phyloP scores from a whole-genome alignment of 2,797 vertebrate genomes.

The Urocyon cinereoargenteus region DNA sequence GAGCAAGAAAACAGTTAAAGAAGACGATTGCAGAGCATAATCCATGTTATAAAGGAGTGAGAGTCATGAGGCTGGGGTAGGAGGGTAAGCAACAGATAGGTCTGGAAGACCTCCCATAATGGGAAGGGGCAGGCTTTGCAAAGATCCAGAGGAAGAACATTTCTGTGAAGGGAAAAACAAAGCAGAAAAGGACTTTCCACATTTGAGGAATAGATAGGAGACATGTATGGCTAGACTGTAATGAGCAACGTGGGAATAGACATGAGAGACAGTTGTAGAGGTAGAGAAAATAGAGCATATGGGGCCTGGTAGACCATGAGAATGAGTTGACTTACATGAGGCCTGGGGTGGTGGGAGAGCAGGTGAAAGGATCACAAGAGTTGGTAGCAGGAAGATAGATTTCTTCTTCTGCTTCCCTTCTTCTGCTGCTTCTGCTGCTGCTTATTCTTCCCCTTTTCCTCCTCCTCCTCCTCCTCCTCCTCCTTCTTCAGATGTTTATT shows the following conservation, averaged over 20 bases:
- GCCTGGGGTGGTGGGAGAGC: not conserved
- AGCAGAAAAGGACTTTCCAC: not conserved
- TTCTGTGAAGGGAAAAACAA: not conserved
- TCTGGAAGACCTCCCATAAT: not conserved
- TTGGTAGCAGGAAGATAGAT: not conserved
- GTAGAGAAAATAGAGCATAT: no score
- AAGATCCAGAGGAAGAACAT: not conserved
- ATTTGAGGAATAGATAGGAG: not conserved
- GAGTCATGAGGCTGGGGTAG: no score
- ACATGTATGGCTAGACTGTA: not conserved
- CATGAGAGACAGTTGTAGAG: not conserved
- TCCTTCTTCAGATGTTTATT: not conserved
- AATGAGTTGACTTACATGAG: not conserved
- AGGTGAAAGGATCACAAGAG: not conserved
- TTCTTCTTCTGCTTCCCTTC: no score
- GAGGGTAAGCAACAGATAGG: not conserved
- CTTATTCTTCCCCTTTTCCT: no score
- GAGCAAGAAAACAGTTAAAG: not conserved
- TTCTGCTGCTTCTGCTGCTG: no score
- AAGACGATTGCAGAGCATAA: no score
- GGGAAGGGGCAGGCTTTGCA: not conserved
- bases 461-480: no score
- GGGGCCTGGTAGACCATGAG: rapidly evolving
- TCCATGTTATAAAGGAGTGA: not conserved
- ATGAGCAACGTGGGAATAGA: not conserved